Evolutionary conservation across 1,140 invertebrate genomes (phyloP), one percentile per base, ranked within the genome.

Genomic region (Idris sp.): DNA sequence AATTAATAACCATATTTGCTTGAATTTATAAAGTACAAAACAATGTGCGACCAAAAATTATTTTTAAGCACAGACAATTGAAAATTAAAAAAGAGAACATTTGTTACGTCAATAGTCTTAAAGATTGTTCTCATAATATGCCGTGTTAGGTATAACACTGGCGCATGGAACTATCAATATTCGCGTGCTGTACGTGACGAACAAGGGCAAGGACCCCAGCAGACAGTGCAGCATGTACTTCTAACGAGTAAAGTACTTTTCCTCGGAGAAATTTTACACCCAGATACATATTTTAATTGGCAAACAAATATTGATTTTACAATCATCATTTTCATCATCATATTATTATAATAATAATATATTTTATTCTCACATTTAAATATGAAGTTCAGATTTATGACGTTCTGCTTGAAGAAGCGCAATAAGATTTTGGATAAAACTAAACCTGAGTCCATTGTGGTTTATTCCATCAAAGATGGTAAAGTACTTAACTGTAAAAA

Each of bases 191-290:
- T 81, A 82, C 65, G 49, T 76, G 78, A 76, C 31, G 69, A 78
- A 78, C 83, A 86, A 86, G 84, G 84, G 84, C 84, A 86, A 86
- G 84, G 84, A 86, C 84, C 84, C 77, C 83, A 62, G 48, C 38
- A 54, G 58, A 78, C 76, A 79, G 76, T 81, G 58, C 71, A 59
- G 59, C 54, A 62, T 76, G 74, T 80, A 81, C 64, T 41, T 54
- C 16, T 38, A 58, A 56, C 54, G 74, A 71, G 40, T 58, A 28
- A 33, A 68, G 40, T 56, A 19, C 44, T 54, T 65, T 68, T n/a
- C 14, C 19, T 33, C 14, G 30, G 33, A 22, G 18, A 25, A 54
- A 71, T 72, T 64, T 67, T 30, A 41, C 49, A 41, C 36, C 44
- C n/a, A 59, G 58, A 51, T 64, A 58, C 62, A 67, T n/a, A n/a